These are phyloP conservation scores for Cephus cinctus DNA, from an alignment of 1,140 invertebrate species.

Conservation along the genomic window DNA sequence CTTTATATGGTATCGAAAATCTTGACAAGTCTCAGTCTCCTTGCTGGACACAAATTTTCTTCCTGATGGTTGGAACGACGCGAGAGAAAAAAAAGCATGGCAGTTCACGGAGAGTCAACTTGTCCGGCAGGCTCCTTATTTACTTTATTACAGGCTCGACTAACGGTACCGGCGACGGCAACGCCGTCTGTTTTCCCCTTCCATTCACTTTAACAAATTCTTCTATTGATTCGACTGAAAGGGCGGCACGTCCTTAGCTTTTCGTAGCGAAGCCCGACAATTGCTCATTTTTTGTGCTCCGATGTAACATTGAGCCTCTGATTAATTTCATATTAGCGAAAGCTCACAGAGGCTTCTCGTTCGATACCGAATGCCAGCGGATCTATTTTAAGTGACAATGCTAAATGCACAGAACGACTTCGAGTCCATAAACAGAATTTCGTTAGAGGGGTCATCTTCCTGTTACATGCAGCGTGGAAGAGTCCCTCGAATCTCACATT, in stretches of 20 bases:
- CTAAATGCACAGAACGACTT: no score
- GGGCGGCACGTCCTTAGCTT: no score
- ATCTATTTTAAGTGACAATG: no score
- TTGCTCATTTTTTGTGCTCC: slow-evolving; percentile 26
- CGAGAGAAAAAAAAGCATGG: slow-evolving; percentile 29
- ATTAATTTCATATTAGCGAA: slow-evolving; percentile 15
- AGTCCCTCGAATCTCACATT: no score
- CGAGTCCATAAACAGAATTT: no score
- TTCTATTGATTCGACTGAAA: slow-evolving; percentile 29
- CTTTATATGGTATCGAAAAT: no score
- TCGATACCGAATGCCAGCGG: no score
- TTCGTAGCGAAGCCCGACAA: slow-evolving; percentile 21
- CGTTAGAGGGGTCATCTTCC: no score
- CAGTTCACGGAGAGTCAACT: slow-evolving; percentile 26
- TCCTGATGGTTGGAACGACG: slow-evolving; percentile 4
- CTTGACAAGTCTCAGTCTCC: no score
- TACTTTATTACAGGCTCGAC: slow-evolving; percentile 37
- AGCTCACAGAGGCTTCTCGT: no score
- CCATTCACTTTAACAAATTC: slow-evolving; percentile 30
- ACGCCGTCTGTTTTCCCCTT: slow-evolving; percentile 11
- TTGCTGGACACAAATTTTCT: slow-evolving; percentile 22
- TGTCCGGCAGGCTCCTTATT: slow-evolving; percentile 37
- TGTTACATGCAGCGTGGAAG: no score
- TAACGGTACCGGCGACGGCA: slow-evolving; percentile 39
- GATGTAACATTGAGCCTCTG: slow-evolving; percentile 14